Conservation (phyloP, 1,140 invertebrate genomes). For the Hydropsyche tenuis region DNA sequence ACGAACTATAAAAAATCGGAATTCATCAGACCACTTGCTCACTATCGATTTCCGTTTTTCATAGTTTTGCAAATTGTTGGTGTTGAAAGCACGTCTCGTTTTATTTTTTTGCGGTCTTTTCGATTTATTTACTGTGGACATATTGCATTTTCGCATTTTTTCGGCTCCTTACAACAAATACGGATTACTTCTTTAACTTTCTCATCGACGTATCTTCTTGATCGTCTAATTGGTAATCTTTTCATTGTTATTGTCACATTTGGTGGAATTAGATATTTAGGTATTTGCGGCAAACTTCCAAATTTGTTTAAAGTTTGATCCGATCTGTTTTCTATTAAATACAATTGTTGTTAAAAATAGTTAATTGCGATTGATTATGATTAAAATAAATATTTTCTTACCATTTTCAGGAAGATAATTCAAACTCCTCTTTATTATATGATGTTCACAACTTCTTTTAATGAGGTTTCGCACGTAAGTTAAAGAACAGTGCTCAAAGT, state of each 20-base stretch:
- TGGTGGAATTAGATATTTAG: not conserved
- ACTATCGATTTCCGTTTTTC: no score
- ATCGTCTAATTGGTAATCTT: not conserved
- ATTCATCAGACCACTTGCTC: no score
- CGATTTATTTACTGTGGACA: not conserved
- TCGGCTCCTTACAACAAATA: not conserved
- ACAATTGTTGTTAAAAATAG: no score
- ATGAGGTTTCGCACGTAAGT: conserved; percentile 1
- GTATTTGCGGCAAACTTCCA: not conserved
- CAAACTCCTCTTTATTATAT: not conserved
- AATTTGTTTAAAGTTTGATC: no score
- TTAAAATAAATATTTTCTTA: no score
- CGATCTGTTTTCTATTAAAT: no score
- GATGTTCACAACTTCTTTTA: not conserved
- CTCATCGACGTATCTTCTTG: not conserved
- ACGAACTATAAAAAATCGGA: no score
- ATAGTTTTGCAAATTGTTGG: no score
- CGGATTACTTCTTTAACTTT: no score
- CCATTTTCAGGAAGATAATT: not conserved
- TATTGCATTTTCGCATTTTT: not conserved
- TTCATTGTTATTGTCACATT: not conserved
- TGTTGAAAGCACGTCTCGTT: no score
- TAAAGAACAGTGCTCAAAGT: not conserved
- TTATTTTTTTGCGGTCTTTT: not conserved
- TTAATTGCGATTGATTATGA: no score